Evolutionary conservation across 1,140 invertebrate species (phyloP).

Genomic region (Mesaphorura yosii): DNA sequence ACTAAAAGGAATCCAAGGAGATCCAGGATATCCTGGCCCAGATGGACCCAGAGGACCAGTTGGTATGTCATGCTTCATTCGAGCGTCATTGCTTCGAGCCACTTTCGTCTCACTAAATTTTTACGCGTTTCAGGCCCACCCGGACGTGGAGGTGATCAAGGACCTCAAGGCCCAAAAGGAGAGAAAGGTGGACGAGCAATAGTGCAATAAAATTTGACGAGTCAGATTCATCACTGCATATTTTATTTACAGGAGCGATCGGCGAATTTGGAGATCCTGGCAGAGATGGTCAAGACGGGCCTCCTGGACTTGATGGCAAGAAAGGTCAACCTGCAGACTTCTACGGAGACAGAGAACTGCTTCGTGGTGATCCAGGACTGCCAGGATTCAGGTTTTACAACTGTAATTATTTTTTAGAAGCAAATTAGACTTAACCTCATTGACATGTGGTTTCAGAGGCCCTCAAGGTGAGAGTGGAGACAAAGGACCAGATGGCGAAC

Average conservation of each 20-base stretch:
- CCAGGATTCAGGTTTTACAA: constrained; percentile 7
- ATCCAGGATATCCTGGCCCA: constrained; percentile 15
- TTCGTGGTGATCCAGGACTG: constrained; percentile 17
- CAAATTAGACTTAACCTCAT: neutral
- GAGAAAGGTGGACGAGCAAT: neutral
- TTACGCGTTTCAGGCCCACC: constrained; percentile 8
- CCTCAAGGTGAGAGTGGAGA: neutral
- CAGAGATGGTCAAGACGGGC: constrained; percentile 14
- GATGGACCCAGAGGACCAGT: constrained; percentile 17
- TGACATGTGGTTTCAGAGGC: neutral
- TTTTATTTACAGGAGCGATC: constrained; percentile 1
- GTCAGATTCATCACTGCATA: neutral
- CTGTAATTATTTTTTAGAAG: constrained; percentile 1
- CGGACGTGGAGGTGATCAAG: constrained; percentile 24
- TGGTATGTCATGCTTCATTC: neutral
- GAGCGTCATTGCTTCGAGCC: neutral
- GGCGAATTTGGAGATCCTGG: constrained; percentile 19
- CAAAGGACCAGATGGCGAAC: neutral
- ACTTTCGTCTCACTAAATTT: neutral
- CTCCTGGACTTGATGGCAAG: constrained; percentile 12
- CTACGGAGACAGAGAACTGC: constrained; percentile 3
- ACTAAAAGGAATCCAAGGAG: constrained; percentile 8
- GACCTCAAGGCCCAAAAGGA: constrained; percentile 13
- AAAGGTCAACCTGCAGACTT: constrained; percentile 22
- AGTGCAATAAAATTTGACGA: constrained; percentile 6